Percentiles rank a stretch among this genome's conserved stretches.
Evolutionary conservation across 2,113 vertebrate genomes (phyloP).

Genomic region (Hypomesus transpacificus): DNA sequence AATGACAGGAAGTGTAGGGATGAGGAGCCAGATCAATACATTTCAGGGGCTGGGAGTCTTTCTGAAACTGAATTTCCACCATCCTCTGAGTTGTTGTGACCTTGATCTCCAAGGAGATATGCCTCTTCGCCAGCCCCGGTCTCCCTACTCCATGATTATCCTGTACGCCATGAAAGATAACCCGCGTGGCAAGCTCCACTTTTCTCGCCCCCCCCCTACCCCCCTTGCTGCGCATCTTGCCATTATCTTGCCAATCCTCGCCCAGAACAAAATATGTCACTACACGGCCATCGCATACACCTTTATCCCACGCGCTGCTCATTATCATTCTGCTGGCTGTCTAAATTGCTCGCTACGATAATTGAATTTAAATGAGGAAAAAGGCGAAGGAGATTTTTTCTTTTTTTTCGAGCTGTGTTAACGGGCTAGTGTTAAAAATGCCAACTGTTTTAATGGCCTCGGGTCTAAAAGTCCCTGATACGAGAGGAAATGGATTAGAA

Average conservation of each 20-base stretch:
- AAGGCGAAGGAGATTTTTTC: conserved; percentile 48
- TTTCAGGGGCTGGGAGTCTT: conserved; percentile 68
- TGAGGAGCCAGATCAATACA: conserved; percentile 66
- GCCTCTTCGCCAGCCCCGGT: conserved; percentile 51
- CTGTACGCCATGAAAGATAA: conserved; percentile 70
- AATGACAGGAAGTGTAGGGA: conserved; percentile 62
- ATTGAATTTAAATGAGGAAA: conserved; percentile 69
- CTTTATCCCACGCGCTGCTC: conserved; percentile 54
- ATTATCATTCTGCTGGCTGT: conserved; percentile 64
- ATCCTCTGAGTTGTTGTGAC: conserved; percentile 73
- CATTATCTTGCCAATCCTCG: conserved; percentile 69
- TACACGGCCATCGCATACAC: conserved; percentile 47
- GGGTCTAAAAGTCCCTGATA: conserved; percentile 43
- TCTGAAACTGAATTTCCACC: conserved; percentile 69
- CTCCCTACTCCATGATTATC: conserved; percentile 67
- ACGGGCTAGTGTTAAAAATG: conserved; percentile 54
- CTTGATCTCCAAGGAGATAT: conserved; percentile 70
- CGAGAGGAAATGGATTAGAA: conserved; percentile 35
- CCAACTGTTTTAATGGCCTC: conserved; percentile 52
- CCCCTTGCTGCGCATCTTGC: conserved; percentile 44
- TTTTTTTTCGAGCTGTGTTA: conserved; percentile 46
- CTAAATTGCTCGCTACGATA: conserved; percentile 57
- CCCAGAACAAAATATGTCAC: conserved; percentile 67
- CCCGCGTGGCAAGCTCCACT: conserved; percentile 59
- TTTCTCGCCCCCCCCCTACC: conserved; percentile 33